Percentiles rank a stretch among this genome's conserved stretches.
These are phyloP conservation scores for Sebastes hopkinsi DNA, from an alignment of 2,797 vertebrate species.

Conservation along the genomic window DNA sequence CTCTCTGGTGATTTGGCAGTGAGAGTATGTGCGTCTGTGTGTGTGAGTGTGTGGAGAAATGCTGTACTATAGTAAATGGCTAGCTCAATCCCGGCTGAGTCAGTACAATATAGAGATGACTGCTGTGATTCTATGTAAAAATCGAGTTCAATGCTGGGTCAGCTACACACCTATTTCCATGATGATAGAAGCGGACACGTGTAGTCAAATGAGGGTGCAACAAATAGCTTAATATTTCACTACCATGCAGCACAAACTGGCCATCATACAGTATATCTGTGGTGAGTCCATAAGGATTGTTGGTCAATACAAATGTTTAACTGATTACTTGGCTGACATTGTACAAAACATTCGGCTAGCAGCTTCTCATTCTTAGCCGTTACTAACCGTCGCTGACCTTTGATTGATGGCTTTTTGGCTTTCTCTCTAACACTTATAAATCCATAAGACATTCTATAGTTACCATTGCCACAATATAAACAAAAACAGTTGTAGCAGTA, in stretches of 20 bases:
- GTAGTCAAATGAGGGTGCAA: not conserved
- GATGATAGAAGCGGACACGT: not conserved
- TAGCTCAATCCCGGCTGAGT: slow-evolving; percentile 21
- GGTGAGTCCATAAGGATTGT: not conserved
- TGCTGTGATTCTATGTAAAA: not conserved
- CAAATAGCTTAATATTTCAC: not conserved
- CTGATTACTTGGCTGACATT: not conserved
- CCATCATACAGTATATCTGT: not conserved
- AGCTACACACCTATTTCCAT: not conserved
- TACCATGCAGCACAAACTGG: not conserved
- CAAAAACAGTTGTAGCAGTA: not conserved
- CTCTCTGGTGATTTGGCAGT: slow-evolving; percentile 18
- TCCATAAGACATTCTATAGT: not conserved
- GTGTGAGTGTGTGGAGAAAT: not conserved
- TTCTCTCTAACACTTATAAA: not conserved
- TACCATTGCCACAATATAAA: not conserved
- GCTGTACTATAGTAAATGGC: slow-evolving; percentile 4
- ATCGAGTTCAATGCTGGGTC: not conserved
- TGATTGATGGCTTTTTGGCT: not conserved
- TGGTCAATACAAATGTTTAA: not conserved
- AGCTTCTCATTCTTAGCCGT: too few species aligned
- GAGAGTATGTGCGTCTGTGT: slow-evolving; percentile 6
- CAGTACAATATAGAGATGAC: not conserved
- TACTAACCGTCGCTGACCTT: too few species aligned
- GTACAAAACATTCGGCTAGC: not conserved